These are phyloP conservation scores for Alca torda DNA, from an alignment of 2,797 vertebrate genomes.

Conservation along the genomic window DNA sequence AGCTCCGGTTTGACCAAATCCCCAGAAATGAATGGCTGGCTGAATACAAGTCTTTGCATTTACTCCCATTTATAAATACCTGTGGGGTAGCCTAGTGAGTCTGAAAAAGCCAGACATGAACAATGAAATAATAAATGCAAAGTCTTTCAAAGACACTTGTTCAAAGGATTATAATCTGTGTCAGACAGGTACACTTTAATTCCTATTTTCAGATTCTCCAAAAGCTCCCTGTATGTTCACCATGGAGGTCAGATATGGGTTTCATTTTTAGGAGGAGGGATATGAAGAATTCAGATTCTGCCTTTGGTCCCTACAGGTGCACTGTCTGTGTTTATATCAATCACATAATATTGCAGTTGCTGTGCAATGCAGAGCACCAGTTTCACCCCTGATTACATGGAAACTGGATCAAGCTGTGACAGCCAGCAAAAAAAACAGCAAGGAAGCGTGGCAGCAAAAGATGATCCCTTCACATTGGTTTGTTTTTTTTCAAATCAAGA, in stretches of 20 bases:
- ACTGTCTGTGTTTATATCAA: neutral
- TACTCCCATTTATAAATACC: neutral
- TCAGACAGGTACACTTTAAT: neutral
- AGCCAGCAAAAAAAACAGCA: neutral
- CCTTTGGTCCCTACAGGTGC: neutral
- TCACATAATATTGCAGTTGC: neutral
- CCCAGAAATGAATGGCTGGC: neutral
- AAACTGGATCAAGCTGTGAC: neutral
- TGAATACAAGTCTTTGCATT: neutral
- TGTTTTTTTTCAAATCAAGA: neutral
- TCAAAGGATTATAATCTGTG: neutral
- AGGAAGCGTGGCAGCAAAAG: neutral
- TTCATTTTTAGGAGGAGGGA: neutral
- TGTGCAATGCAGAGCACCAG: neutral
- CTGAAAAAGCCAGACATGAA: neutral
- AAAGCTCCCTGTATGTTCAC: neutral
- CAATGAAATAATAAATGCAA: neutral
- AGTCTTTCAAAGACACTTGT: neutral
- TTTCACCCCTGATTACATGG: neutral
- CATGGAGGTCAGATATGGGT: neutral
- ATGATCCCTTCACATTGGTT: neutral
- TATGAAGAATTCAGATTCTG: neutral
- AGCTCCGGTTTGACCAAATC: neutral
- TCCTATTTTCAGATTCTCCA: neutral
- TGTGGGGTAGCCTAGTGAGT: neutral